These are phyloP conservation scores for Heliconius hewitsoni DNA, from an alignment of 1,140 invertebrate genomes.

Conservation along the genomic window DNA sequence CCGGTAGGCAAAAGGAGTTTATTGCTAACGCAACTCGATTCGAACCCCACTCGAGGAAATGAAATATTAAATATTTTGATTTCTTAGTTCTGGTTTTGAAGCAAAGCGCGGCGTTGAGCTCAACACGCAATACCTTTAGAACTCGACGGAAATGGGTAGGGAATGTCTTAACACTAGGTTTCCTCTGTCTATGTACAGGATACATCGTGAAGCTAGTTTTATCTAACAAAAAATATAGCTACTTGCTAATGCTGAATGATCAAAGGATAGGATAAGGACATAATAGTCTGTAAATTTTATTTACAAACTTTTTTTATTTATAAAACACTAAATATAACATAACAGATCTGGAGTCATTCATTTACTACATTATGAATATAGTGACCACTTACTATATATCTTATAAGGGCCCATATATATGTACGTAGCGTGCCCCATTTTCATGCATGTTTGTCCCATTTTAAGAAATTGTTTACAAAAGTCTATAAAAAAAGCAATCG, in stretches of 20 bases:
- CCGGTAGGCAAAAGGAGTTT: no score
- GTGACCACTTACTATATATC: neutral
- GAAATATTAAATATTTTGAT: neutral
- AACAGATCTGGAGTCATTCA: no score
- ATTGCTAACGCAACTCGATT: no score
- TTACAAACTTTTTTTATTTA: no score
- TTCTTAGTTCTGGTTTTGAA: no score
- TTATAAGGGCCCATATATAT: neutral
- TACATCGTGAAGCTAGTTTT: no score
- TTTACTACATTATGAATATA: neutral
- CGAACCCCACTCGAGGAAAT: no score
- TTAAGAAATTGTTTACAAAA: constrained; percentile 18
- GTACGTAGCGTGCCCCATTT: neutral
- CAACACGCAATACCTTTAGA: neutral
- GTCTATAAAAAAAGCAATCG: constrained; percentile 15
- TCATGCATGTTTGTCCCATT: constrained; percentile 1
- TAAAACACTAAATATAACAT: no score
- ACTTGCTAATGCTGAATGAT: no score
- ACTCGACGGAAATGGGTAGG: neutral
- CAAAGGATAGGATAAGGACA: no score
- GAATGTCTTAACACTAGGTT: constrained; percentile 1
- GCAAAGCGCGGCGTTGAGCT: neutral
- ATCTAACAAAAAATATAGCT: no score
- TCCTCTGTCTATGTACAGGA: neutral
- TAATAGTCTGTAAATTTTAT: no score